Evolutionary conservation across 1,140 invertebrate species (phyloP).

Genomic region (Megalopta genalis): DNA sequence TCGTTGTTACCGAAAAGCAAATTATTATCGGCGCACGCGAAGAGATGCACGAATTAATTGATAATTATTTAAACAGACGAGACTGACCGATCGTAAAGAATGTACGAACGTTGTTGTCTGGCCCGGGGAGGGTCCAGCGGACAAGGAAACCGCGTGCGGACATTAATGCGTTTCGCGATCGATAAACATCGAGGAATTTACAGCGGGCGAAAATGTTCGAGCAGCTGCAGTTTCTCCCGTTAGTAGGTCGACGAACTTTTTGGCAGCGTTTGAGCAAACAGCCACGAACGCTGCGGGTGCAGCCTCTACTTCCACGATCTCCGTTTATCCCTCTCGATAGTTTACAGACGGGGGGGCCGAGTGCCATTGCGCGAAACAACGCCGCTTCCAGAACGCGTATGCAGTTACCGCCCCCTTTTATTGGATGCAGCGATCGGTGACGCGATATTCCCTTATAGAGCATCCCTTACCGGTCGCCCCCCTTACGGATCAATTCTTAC

Average conservation of each 20-base stretch:
- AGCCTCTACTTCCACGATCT: background rate
- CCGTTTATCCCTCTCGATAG: constrained; percentile 6
- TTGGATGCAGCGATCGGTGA: too few species aligned
- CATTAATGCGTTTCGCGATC: constrained; percentile 10
- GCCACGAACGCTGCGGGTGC: constrained; percentile 14
- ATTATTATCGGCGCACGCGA: background rate
- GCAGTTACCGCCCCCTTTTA: too few species aligned
- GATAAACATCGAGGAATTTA: constrained; percentile 28
- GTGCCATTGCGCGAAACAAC: background rate
- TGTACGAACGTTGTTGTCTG: too few species aligned
- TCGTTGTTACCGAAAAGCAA: too few species aligned
- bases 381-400: background rate
- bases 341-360: background rate
- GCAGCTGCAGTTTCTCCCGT: constrained; percentile 42
- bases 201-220: constrained; percentile 11
- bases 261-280: constrained; percentile 46
- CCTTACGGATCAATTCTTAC: too few species aligned
- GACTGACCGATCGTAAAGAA: too few species aligned
- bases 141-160: background rate
- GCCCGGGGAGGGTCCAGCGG: background rate
- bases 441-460: too few species aligned
- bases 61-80: too few species aligned
- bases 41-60: background rate
- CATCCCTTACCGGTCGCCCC: too few species aligned
- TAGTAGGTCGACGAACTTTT: constrained; percentile 52